phyloP scores from a whole-genome alignment of 2,888 invertebrate genomes.

The Embidobia sp. region DNA sequence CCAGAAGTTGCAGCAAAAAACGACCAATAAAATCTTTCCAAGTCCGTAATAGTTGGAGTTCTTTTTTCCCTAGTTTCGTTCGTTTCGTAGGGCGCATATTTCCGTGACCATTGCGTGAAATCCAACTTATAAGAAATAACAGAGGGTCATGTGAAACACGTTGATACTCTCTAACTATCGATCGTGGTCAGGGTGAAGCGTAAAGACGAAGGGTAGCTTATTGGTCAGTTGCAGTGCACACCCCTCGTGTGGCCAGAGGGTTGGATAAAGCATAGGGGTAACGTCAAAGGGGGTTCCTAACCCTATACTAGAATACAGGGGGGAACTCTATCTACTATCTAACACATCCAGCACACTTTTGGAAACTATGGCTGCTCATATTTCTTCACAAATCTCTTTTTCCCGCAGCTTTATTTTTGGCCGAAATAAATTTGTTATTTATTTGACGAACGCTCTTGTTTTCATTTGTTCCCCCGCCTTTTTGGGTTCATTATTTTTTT shows the following conservation, averaged over 20 bases:
- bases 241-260: conserved; percentile 72
- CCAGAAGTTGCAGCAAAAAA: no score
- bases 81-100: conserved; percentile 18
- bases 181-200: conserved; percentile 73
- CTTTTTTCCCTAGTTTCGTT: neutral
- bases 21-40: no score
- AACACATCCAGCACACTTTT: conserved; percentile 70
- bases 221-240: conserved; percentile 79
- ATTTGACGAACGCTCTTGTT: no score
- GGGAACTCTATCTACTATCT: conserved; percentile 60
- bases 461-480: no score
- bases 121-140: conserved; percentile 58
- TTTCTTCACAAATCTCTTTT: conserved; percentile 19
- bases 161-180: conserved; percentile 74
- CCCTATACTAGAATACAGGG: conserved; percentile 69
- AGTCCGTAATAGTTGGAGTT: neutral
- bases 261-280: conserved; percentile 70
- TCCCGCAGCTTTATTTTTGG: no score
- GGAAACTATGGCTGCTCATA: conserved; percentile 71
- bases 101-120: conserved; percentile 52
- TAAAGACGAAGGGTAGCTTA: conserved; percentile 75
- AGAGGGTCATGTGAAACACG: conserved; percentile 62
- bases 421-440: no score
- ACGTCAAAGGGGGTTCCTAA: conserved; percentile 71
- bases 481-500: no score